Percentiles rank a stretch among this genome's conserved stretches.
phyloP scores from a whole-genome alignment of 2,113 vertebrate genomes.

The Cnemophilus loriae region DNA sequence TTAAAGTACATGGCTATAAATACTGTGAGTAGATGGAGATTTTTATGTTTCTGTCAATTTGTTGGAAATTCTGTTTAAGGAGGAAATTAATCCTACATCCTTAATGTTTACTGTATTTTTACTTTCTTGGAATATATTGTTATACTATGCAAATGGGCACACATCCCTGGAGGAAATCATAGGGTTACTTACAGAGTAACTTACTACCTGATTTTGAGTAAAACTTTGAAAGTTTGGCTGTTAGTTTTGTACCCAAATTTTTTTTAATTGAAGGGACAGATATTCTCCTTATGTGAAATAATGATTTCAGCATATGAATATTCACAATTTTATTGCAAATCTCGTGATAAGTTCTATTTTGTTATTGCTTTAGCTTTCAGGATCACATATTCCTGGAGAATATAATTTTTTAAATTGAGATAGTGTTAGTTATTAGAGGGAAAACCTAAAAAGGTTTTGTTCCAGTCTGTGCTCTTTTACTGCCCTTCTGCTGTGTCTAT shows the following conservation, averaged over 20 bases:
- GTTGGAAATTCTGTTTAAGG: conserved; percentile 31
- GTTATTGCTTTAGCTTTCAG: neutral
- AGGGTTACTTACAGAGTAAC: neutral
- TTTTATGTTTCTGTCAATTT: conserved; percentile 52
- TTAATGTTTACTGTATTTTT: neutral
- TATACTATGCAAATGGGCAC: neutral
- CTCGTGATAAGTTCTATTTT: neutral
- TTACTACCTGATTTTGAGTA: conserved; percentile 1
- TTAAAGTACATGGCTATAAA: neutral
- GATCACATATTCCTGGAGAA: neutral
- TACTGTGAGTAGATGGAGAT: conserved; percentile 25
- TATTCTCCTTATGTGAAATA: neutral
- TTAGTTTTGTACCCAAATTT: neutral
- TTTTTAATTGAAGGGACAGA: neutral
- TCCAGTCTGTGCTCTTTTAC: neutral
- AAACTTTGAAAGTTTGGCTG: neutral
- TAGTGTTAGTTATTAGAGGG: neutral
- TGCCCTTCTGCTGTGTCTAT: neutral
- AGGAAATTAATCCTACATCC: neutral
- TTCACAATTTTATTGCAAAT: neutral
- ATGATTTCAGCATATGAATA: neutral
- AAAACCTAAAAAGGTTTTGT: neutral
- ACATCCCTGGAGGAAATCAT: neutral
- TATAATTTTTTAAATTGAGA: neutral
- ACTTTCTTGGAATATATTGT: neutral